Conservation (phyloP, 1,140 invertebrate genomes). For the Pararge aegeria region DNA sequence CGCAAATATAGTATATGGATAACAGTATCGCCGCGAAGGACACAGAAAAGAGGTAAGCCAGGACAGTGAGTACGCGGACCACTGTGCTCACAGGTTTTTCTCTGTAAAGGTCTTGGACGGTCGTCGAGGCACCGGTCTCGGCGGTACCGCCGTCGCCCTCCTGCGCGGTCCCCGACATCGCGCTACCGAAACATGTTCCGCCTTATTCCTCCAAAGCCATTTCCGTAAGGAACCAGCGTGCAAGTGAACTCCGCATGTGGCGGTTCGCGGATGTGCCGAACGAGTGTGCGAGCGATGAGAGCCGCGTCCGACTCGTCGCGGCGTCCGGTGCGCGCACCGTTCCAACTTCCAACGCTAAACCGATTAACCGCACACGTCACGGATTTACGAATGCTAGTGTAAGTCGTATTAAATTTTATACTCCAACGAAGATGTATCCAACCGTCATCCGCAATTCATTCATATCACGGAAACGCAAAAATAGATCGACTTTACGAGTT, state of each 20-base stretch:
- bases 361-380: conserved; percentile 65
- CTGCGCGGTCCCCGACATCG: conserved; percentile 60
- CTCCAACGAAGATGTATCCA: conserved; percentile 37
- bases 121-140: conserved; percentile 44
- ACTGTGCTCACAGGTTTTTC: conserved; percentile 90
- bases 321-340: conserved; percentile 46
- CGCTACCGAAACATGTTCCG: conserved; percentile 25
- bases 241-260: conserved; percentile 41
- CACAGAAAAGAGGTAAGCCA: conserved; percentile 96
- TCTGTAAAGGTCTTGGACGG: conserved; percentile 84
- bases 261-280: conserved; percentile 50
- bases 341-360: conserved; percentile 57
- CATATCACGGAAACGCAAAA: conserved; percentile 41
- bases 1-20: conserved; percentile 91
- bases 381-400: conserved; percentile 55
- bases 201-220: background rate
- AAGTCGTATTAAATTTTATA: conserved; percentile 51
- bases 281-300: conserved; percentile 42
- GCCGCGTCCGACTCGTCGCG: conserved; percentile 20
- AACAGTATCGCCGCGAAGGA: conserved; percentile 96
- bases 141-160: conserved; percentile 52
- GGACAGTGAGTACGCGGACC: conserved; percentile 93
- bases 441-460: conserved; percentile 39
- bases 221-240: conserved; percentile 25
- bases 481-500: conserved; percentile 30